phyloP scores from a whole-genome alignment of 2,888 invertebrate genomes.

The Plemyria rubiginata region DNA sequence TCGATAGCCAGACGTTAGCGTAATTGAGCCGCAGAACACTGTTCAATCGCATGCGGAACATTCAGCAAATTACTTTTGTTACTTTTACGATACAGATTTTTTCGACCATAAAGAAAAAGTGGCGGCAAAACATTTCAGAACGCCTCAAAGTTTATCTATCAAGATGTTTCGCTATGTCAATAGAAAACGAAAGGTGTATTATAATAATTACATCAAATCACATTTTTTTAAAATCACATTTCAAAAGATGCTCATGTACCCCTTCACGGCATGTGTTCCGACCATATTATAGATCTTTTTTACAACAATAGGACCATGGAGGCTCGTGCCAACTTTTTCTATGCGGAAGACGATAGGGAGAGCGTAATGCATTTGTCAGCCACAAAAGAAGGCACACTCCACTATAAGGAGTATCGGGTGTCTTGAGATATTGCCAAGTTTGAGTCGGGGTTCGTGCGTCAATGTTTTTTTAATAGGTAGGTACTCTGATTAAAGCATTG shows the following conservation, averaged over 20 bases:
- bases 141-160: slow-evolving; percentile 2
- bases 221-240: slow-evolving; percentile 23
- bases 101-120: too few species aligned
- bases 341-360: slow-evolving; percentile 68
- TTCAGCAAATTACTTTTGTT: too few species aligned
- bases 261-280: slow-evolving; percentile 37
- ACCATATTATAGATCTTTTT: slow-evolving; percentile 28
- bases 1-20: too few species aligned
- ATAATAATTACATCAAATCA: slow-evolving; percentile 27
- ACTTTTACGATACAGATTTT: too few species aligned
- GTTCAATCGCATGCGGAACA: too few species aligned
- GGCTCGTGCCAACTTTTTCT: slow-evolving; percentile 78
- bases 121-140: not conserved
- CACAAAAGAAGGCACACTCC: slow-evolving; percentile 79
- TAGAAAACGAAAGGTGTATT: slow-evolving; percentile 41
- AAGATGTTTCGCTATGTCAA: slow-evolving; percentile 17
- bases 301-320: slow-evolving; percentile 37
- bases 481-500: too few species aligned
- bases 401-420: slow-evolving; percentile 77
- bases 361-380: slow-evolving; percentile 73
- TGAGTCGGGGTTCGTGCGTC: not conserved
- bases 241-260: slow-evolving; percentile 34
- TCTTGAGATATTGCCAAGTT: slow-evolving; percentile 51
- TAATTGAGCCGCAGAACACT: too few species aligned
- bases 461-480: too few species aligned